A percentile compares a stretch with the other conserved stretches of the same genome.
These are phyloP conservation scores for Dryobotodes eremita DNA, from an alignment of 2,888 invertebrate genomes.

Conservation along the genomic window DNA sequence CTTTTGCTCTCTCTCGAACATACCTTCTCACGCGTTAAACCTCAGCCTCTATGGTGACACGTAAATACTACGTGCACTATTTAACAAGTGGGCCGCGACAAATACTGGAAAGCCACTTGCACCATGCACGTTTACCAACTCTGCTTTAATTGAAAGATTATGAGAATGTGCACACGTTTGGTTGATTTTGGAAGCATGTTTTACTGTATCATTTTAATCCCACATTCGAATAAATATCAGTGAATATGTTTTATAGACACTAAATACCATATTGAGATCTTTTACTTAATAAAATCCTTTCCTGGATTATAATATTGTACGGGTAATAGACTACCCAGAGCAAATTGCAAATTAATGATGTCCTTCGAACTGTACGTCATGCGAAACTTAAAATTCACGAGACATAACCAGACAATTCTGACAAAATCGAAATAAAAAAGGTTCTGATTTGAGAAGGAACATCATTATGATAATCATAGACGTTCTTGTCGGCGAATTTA, in stretches of 20 bases:
- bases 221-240: neutral
- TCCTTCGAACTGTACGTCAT: conserved; percentile 47
- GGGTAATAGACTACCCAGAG: neutral
- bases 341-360: conserved; percentile 19
- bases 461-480: conserved; percentile 47
- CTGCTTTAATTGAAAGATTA: conserved; percentile 65
- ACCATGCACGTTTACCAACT: conserved; percentile 69
- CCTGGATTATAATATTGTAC: neutral
- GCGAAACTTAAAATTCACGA: conserved; percentile 64
- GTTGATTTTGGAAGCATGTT: conserved; percentile 47
- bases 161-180: conserved; percentile 55
- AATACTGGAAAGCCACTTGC: conserved; percentile 75
- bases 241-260: neutral
- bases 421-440: conserved; percentile 50
- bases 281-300: neutral
- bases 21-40: conserved; percentile 70
- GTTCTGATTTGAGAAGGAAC: conserved; percentile 30
- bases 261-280: neutral
- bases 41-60: conserved; percentile 80
- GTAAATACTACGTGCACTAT: conserved; percentile 84
- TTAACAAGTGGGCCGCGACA: conserved; percentile 82
- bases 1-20: conserved; percentile 62
- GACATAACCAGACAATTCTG: conserved; percentile 40
- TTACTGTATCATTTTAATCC: conserved; percentile 19
- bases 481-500: conserved; percentile 73